These are phyloP conservation scores for Uropetala carovei DNA, from an alignment of 2,888 invertebrate genomes.

Conservation along the genomic window DNA sequence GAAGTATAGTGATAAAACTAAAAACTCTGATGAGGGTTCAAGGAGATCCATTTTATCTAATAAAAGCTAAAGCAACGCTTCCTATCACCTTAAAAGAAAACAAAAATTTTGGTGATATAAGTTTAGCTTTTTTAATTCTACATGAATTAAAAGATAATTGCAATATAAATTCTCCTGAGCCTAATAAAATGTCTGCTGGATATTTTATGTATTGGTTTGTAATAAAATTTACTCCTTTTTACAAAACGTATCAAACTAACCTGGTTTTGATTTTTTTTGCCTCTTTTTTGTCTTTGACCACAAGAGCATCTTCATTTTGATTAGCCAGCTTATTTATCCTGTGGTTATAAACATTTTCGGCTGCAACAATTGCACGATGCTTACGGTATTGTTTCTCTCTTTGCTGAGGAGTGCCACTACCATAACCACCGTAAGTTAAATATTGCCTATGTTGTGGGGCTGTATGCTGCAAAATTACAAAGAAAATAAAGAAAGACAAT, in stretches of 20 bases:
- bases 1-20: too few relatives aligned
- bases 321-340: constrained; percentile 74
- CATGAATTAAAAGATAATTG: too few relatives aligned
- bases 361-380: constrained; percentile 82
- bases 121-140: too few relatives aligned
- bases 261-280: constrained; percentile 86
- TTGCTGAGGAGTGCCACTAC: constrained; percentile 86
- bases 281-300: constrained; percentile 80
- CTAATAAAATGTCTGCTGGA: too few relatives aligned
- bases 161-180: too few relatives aligned
- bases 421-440: constrained; percentile 87
- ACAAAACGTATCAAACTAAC: constrained; percentile 72
- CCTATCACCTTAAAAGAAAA: too few relatives aligned
- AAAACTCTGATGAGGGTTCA: too few relatives aligned
- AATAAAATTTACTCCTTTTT: background rate
- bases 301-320: constrained; percentile 80
- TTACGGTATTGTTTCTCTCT: constrained; percentile 87
- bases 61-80: too few relatives aligned
- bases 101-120: too few relatives aligned
- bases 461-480: constrained; percentile 80
- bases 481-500: background rate
- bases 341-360: constrained; percentile 81
- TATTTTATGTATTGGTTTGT: too few relatives aligned
- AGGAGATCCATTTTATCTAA: too few relatives aligned
- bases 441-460: constrained; percentile 94